Evolutionary conservation across 37 sponge, comb jelly and placozoan species (phyloP).

Genomic region (Ephydatia muelleri): DNA sequence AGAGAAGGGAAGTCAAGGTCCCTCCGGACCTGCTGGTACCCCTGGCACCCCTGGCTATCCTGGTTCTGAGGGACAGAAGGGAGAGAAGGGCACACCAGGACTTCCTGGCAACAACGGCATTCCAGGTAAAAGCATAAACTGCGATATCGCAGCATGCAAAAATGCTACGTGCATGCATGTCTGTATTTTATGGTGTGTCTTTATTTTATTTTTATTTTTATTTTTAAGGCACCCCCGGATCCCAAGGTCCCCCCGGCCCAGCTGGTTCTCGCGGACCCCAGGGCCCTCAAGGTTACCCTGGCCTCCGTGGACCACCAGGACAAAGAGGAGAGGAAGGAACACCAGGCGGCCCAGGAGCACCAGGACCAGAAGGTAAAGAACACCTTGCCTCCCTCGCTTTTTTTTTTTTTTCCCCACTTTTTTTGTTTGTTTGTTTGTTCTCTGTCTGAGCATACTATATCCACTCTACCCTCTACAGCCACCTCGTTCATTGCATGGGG

Average conservation of each 20-base stretch:
- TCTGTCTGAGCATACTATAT: background rate
- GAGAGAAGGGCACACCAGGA: background rate
- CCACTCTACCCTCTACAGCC: background rate
- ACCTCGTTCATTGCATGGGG: background rate
- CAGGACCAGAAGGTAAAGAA: background rate
- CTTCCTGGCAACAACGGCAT: background rate
- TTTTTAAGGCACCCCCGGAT: background rate
- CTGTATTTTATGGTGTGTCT: too few species aligned
- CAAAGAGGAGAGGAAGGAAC: background rate
- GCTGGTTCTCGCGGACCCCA: background rate
- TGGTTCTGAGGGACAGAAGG: background rate
- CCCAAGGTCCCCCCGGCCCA: background rate
- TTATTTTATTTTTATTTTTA: background rate
- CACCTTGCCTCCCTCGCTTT: too few species aligned
- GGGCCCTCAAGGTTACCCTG: background rate
- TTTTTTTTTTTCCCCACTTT: too few species aligned
- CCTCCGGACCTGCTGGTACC: background rate
- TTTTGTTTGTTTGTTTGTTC: background rate
- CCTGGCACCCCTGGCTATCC: background rate
- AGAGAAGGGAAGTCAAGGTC: background rate
- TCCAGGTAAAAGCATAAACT: background rate
- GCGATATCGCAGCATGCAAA: too few species aligned
- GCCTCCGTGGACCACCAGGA: background rate
- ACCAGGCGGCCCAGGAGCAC: background rate
- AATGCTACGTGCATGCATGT: too few species aligned